phyloP scores from a whole-genome alignment of 2,113 vertebrate genomes.

The Salvelinus namaycush region DNA sequence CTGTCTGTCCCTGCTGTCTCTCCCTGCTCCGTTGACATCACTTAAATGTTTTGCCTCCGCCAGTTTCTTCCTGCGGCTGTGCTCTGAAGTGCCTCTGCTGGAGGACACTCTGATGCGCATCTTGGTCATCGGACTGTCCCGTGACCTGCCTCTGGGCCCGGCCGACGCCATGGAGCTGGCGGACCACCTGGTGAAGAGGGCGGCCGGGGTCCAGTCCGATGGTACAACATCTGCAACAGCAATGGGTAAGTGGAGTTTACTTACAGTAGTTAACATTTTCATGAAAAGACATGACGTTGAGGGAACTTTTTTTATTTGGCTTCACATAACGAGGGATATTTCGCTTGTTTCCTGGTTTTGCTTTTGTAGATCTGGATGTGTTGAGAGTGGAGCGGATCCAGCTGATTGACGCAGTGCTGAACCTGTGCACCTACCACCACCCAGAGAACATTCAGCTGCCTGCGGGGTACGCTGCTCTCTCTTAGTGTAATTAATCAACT shows the following conservation, averaged over 20 bases:
- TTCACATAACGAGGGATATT: too few species aligned
- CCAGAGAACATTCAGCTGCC: conserved; percentile 98
- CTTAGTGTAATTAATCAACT: neutral
- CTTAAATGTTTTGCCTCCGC: neutral
- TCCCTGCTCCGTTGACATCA: neutral
- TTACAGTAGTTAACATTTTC: neutral
- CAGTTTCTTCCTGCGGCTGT: conserved; percentile 97
- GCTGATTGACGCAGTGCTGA: conserved; percentile 93
- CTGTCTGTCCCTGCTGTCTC: neutral
- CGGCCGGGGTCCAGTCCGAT: conserved; percentile 90
- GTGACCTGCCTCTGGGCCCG: conserved; percentile 91
- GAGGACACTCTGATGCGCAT: conserved; percentile 97
- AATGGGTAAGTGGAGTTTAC: neutral
- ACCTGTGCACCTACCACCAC: conserved; percentile 97
- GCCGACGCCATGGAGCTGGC: conserved; percentile 98
- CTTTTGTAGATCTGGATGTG: conserved; percentile 87
- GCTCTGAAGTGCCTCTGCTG: conserved; percentile 94
- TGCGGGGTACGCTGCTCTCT: conserved; percentile 78
- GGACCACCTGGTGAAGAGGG: conserved; percentile 94
- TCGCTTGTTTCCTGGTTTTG: too few species aligned
- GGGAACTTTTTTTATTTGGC: conserved; percentile 17
- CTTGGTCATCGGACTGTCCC: conserved; percentile 91
- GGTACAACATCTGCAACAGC: conserved; percentile 66
- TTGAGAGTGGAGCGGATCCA: conserved; percentile 93
- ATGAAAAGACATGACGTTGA: neutral